Evolutionary conservation across 2,888 invertebrate species (phyloP).

Genomic region (Atrina japonica): DNA sequence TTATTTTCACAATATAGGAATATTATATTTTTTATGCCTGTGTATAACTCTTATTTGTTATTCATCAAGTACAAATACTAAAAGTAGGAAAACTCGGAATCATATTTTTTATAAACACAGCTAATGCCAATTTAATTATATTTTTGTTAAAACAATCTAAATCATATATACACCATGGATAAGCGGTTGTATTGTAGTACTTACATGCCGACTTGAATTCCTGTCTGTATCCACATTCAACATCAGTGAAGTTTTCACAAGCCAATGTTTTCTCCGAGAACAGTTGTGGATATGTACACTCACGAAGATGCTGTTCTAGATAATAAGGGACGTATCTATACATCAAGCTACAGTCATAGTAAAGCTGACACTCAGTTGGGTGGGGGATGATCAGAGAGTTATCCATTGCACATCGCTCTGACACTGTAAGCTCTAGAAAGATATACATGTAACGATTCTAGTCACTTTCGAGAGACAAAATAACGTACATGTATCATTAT

Average conservation of each 20-base stretch:
- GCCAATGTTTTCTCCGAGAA: constrained; percentile 58
- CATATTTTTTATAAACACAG: no score
- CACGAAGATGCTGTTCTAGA: constrained; percentile 57
- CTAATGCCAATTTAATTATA: no score
- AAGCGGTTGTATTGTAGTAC: no score
- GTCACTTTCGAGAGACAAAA: no score
- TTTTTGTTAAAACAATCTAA: no score
- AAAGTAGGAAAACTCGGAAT: no score
- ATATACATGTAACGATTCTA: no score
- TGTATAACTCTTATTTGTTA: no score
- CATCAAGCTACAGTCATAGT: constrained; percentile 64
- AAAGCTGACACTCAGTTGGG: constrained; percentile 68
- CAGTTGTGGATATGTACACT: constrained; percentile 68
- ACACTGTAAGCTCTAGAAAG: constrained; percentile 31
- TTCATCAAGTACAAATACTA: no score
- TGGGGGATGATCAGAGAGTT: constrained; percentile 54
- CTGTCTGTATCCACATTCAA: constrained; percentile 60
- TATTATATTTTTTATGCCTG: no score
- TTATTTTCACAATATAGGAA: no score
- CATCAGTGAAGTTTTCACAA: constrained; percentile 67
- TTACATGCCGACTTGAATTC: constrained; percentile 62
- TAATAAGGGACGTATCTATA: constrained; percentile 43
- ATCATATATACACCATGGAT: neutral
- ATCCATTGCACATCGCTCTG: constrained; percentile 45
- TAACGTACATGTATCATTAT: no score